Evolutionary conservation across 2,888 invertebrate species (phyloP), one percentile per base, ranked within the genome.

Genomic region (Drosophila koepferae): DNA sequence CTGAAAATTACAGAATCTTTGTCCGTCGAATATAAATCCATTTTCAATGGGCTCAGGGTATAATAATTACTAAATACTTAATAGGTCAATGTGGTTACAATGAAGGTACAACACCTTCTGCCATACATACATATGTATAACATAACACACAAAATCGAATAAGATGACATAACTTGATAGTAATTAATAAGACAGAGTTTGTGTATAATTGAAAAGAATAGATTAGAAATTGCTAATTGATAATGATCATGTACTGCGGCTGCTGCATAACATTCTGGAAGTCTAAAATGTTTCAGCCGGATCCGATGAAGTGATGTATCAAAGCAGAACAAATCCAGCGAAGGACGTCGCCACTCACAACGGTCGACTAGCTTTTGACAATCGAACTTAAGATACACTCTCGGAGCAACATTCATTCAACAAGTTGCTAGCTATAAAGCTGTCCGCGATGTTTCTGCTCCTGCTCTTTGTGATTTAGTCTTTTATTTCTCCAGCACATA

Each of bases 341-440:
- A 77, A 65, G 77, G 66, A 60, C 74, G 44, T 41, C 41, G 41
- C 23, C 36, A 58, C 54, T 58, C 38, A 40, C 58, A 53, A n/a
- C 46, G 43, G 56, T 44, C 56, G 48, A 41, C 14, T 41, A 55
- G 44, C 48, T 49, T 53, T 40, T 61, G 53, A 61, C 54, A 76
- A 56, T 36, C 51, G 18, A 31, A 51, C 49, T 62, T 23, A 28
- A 40, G 55, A 61, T 43, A 34, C 12, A 41, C 58, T 49, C 51
- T 48, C 41, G 44, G 49, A 61, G 58, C 56, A 66, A 67, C 55
- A 74, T 60, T 66, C 77, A 58, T 72, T 59, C 77, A 78, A 76
- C 81, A 80, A 80, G 78, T 78, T 67, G 58, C 54, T 8, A 16
- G 31, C 41, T 48, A 51, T 56, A 31, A 43, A 40, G 53, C 36